Conservation (phyloP, 2,113 vertebrate genomes). For the Acinonyx jubatus region DNA sequence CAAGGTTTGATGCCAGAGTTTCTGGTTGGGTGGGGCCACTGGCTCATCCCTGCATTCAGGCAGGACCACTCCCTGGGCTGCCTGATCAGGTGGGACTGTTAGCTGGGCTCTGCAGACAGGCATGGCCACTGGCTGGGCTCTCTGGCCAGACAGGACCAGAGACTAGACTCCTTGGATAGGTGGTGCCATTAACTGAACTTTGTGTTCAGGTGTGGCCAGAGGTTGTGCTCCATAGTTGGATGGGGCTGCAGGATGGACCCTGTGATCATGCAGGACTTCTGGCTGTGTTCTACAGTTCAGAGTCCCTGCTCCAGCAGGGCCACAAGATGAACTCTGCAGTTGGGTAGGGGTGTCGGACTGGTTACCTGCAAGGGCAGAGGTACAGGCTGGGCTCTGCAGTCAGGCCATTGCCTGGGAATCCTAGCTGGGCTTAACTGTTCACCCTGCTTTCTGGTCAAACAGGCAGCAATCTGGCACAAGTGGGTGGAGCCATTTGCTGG, state of each 20-base stretch:
- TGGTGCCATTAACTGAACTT: not conserved
- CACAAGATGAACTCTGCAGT: not conserved
- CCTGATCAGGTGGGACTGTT: not conserved
- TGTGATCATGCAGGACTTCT: not conserved
- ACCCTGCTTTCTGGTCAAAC: not conserved
- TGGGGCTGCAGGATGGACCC: not conserved
- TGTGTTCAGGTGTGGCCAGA: not conserved
- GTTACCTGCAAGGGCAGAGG: not conserved
- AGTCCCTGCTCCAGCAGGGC: not conserved
- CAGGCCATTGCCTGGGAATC: not conserved
- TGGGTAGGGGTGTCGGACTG: not conserved
- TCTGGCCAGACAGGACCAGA: not conserved
- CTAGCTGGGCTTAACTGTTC: not conserved
- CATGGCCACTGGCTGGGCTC: not conserved
- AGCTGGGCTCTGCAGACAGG: not conserved
- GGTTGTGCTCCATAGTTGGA: not conserved
- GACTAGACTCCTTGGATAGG: not conserved
- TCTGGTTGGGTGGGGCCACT: not conserved
- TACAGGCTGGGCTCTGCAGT: not conserved
- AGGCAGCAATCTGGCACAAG: not conserved
- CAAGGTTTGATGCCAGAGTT: not conserved
- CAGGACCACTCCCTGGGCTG: not conserved
- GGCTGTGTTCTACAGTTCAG: not conserved
- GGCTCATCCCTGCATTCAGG: not conserved
- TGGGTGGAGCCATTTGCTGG: not conserved